Base-by-base conservation (phyloP, 2,888 invertebrate genomes). In the Arge pagana region DNA sequence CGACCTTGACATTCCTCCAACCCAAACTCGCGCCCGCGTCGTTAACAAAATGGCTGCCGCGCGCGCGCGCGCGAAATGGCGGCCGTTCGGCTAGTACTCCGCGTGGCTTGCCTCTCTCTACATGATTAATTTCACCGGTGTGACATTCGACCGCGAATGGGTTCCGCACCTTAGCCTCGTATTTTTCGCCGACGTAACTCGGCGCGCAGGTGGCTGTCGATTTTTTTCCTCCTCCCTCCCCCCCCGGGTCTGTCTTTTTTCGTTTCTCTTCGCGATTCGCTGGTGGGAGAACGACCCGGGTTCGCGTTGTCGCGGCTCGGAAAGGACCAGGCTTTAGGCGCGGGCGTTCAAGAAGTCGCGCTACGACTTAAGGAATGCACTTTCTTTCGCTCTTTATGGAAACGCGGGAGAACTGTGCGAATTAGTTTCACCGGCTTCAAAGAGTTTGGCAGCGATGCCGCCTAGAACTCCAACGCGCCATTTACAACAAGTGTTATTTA, bases 371-470 rank as follows among this genome's bases (percentile, higher is more conserved):
- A 60, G 57, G 64, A 64, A 66, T 63, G 64, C 62, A 69, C 68
- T 71, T 71, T 71, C 69, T 67, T 70, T 65, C 52, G 60, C 67
- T 67, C 62, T 71, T 71, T 71, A 72, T 70, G 71, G 72, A 69
- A 70, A 68, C 60, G 68, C 67, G 67, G 67, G 67, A 71, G 70
- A 62, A 67, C 66, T 66, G 68, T 65, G 68, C 66, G 67, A 71
- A 68, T 67, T 60, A 59, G 61, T 62, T 59, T 59, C 58, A 55
- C 56, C 48, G 50, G 53, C 53, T 56, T 42, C 42, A 42, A 42
- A 42, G n/a, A 42, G 42, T 30, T 31, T 31, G 30, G 42, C 42
- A 18, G 19, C 42, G n/a, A n/a, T 26, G 26, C 26, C 7, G 7
- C 18, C 18, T 7, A 8, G 11, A 5, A 24, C n/a, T 39, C 23